Percentiles rank a stretch among this genome's conserved stretches.
These are phyloP conservation scores for Alouatta palliata DNA, from an alignment of 2,113 vertebrate genomes.

Conservation along the genomic window DNA sequence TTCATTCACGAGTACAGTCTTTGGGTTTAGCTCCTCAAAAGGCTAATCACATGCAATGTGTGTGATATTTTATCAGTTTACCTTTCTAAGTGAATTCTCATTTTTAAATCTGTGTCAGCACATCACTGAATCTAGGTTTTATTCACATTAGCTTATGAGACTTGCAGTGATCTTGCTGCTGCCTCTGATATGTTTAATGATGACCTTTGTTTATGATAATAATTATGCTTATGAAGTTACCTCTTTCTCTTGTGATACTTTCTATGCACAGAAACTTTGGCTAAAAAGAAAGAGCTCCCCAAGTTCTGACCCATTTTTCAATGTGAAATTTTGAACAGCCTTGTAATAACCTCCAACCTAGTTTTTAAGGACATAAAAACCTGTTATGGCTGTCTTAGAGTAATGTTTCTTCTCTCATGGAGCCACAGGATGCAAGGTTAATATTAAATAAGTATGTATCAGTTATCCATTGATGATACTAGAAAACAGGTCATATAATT, in stretches of 20 bases:
- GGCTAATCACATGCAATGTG: not conserved
- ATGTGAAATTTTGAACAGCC: not conserved
- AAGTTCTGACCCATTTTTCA: not conserved
- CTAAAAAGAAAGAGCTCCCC: not conserved
- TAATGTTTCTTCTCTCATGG: not conserved
- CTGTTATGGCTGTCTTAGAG: not conserved
- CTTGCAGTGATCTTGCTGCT: not conserved
- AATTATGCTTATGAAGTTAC: not conserved
- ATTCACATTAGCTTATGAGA: not conserved
- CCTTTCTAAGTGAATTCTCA: not conserved
- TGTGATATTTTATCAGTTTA: not conserved
- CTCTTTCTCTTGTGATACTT: not conserved
- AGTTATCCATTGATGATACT: not conserved
- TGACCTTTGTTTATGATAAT: not conserved
- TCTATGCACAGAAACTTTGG: not conserved
- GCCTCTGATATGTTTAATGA: not conserved
- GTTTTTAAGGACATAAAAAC: not conserved
- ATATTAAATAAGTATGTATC: not conserved
- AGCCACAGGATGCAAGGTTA: not conserved
- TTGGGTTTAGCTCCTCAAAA: not conserved
- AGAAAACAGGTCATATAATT: not conserved
- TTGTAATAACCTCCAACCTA: not conserved
- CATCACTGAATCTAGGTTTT: not conserved
- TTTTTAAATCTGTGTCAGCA: not conserved
- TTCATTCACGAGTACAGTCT: not conserved